Conservation (phyloP, 2,113 vertebrate species). For the Hydrolagus affinis region DNA sequence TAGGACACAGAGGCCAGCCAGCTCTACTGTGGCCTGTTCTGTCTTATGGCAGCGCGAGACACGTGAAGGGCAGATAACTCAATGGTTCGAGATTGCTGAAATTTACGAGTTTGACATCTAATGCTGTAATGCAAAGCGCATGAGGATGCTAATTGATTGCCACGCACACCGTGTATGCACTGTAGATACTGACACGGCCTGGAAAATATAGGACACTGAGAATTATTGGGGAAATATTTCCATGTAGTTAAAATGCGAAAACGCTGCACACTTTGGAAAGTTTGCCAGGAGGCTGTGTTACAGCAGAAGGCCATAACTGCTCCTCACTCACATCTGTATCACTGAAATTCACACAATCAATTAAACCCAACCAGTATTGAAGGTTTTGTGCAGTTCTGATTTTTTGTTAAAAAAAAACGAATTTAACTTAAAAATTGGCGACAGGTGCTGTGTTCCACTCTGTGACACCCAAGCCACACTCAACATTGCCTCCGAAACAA, state of each 20-base stretch:
- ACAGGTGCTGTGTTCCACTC: too few relatives aligned
- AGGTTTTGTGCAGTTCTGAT: too few relatives aligned
- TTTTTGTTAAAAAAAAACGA: too few relatives aligned
- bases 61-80: slow-evolving; percentile 15
- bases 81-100: background rate
- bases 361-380: too few relatives aligned
- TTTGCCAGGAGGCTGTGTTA: too few relatives aligned
- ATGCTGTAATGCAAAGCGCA: slow-evolving; percentile 7
- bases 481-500: too few relatives aligned
- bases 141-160: slow-evolving; percentile 1
- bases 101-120: slow-evolving; percentile 18
- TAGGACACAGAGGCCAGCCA: background rate
- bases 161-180: background rate
- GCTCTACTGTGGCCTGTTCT: background rate
- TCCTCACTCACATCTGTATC: too few relatives aligned
- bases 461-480: too few relatives aligned
- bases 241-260: background rate
- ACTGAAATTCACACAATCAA: too few relatives aligned
- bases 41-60: background rate
- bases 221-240: background rate
- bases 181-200: background rate
- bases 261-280: background rate
- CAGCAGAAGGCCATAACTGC: too few relatives aligned
- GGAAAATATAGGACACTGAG: background rate
- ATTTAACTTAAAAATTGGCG: too few relatives aligned